These are phyloP conservation scores for Lynx canadensis DNA, from an alignment of 2,113 vertebrate species.

Conservation along the genomic window DNA sequence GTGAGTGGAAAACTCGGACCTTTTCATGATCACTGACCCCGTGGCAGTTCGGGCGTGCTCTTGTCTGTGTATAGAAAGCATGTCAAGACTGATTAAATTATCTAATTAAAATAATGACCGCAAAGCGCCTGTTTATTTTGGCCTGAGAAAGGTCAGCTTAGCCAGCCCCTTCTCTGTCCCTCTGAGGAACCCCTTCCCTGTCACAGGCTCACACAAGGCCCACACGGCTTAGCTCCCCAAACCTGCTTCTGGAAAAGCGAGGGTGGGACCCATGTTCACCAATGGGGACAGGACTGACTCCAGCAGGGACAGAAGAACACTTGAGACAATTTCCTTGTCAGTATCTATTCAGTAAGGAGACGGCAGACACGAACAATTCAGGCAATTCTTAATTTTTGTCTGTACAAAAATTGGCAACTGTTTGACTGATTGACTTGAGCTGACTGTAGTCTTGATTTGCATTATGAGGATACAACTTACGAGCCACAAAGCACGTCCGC, in stretches of 20 bases:
- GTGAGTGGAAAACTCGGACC: not conserved
- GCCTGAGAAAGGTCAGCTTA: not conserved
- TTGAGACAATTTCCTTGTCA: not conserved
- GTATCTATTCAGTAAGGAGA: not conserved
- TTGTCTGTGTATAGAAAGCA: slow-evolving; percentile 1
- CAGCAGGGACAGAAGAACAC: not conserved
- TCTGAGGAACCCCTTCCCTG: not conserved
- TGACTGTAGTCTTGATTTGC: not conserved
- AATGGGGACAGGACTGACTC: not conserved
- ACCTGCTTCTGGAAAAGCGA: not conserved
- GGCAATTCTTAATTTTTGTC: not conserved
- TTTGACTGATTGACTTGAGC: not conserved
- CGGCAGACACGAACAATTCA: not conserved
- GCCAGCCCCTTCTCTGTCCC: not conserved
- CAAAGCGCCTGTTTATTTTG: slow-evolving; percentile 26
- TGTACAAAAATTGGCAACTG: not conserved
- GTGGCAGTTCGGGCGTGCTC: not conserved
- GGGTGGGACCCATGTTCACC: not conserved
- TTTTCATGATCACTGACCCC: not conserved
- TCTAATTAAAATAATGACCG: slow-evolving; percentile 39
- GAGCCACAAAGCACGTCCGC: not conserved
- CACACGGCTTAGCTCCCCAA: not conserved
- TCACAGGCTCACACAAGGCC: not conserved
- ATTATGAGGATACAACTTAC: not conserved
- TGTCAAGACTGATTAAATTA: not conserved